A percentile compares a stretch with the other conserved stretches of the same genome.
Conservation (phyloP, 2,113 vertebrate genomes). For the Tupaia tana region DNA sequence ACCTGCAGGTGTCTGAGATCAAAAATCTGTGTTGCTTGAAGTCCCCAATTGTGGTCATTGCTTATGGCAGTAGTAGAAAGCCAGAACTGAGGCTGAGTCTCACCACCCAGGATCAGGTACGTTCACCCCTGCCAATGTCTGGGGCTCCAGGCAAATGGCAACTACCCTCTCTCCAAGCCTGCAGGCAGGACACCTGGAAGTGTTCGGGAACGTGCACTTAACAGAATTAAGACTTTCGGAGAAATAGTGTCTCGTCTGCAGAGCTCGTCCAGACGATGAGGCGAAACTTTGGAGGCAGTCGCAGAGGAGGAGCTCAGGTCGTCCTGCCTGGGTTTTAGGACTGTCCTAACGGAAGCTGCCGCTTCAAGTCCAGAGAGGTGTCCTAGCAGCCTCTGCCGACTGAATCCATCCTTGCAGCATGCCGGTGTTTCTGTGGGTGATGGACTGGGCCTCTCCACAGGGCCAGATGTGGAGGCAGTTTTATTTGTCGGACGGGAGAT, state of each 20-base stretch:
- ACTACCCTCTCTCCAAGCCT: too few relatives aligned
- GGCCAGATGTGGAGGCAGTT: constrained; percentile 64
- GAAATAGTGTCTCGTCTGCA: not conserved
- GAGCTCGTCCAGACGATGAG: not conserved
- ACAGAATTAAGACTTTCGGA: not conserved
- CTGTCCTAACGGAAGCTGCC: constrained; percentile 55
- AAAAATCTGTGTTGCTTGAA: not conserved
- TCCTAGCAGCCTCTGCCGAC: constrained; percentile 29
- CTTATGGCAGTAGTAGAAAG: not conserved
- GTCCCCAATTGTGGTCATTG: not conserved
- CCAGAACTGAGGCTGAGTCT: not conserved
- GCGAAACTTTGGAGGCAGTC: not conserved
- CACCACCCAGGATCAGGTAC: not conserved
- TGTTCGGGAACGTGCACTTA: not conserved
- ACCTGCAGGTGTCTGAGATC: not conserved
- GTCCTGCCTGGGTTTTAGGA: not conserved
- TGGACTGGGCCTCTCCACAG: constrained; percentile 42
- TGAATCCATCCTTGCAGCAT: constrained; percentile 2
- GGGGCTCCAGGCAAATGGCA: not conserved
- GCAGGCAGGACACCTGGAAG: too few relatives aligned
- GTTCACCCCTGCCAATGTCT: not conserved
- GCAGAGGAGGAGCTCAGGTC: constrained; percentile 27
- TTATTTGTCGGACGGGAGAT: constrained; percentile 40
- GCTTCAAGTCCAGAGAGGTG: constrained; percentile 40
- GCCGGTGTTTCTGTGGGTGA: not conserved